Evolutionary conservation across 2,113 vertebrate genomes (phyloP).

Genomic region (Ellobius talpinus): DNA sequence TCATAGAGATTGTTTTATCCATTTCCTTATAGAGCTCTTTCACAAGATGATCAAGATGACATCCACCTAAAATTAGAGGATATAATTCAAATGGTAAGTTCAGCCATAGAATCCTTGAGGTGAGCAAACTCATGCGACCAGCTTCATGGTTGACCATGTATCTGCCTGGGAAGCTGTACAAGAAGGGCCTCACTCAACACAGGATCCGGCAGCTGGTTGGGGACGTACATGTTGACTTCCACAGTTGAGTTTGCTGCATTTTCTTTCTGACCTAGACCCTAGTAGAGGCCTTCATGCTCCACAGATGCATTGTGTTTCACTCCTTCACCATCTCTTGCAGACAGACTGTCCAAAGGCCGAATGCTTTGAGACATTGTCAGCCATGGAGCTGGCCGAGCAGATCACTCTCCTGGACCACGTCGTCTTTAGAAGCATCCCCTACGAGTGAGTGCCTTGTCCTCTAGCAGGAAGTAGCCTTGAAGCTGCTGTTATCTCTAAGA

Average conservation of each 20-base stretch:
- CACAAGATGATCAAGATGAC: slow-evolving; percentile 97
- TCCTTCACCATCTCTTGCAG: slow-evolving; percentile 85
- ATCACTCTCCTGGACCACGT: slow-evolving; percentile 97
- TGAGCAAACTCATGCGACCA: not conserved
- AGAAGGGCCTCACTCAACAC: too few species aligned
- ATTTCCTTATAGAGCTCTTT: slow-evolving; percentile 90
- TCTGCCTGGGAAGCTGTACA: not conserved
- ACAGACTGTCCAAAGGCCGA: slow-evolving; percentile 92
- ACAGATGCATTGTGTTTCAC: not conserved
- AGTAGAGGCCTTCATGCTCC: not conserved
- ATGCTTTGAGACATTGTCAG: slow-evolving; percentile 95
- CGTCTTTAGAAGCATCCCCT: slow-evolving; percentile 97
- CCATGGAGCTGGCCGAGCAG: slow-evolving; percentile 98
- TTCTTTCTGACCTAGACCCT: not conserved
- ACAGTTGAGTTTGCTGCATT: not conserved
- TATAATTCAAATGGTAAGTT: slow-evolving; percentile 95
- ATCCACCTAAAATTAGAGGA: slow-evolving; percentile 95
- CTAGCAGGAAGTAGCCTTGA: accelerated
- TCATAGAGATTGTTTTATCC: slow-evolving; percentile 42
- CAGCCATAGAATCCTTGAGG: not conserved
- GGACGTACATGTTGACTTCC: not conserved
- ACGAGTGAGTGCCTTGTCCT: slow-evolving; percentile 91
- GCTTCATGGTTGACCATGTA: accelerated
- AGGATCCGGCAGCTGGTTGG: accelerated
- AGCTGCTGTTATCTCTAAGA: not conserved